Evolutionary conservation across 1,140 invertebrate species (phyloP).

Genomic region (Aphelenchoides avenae): DNA sequence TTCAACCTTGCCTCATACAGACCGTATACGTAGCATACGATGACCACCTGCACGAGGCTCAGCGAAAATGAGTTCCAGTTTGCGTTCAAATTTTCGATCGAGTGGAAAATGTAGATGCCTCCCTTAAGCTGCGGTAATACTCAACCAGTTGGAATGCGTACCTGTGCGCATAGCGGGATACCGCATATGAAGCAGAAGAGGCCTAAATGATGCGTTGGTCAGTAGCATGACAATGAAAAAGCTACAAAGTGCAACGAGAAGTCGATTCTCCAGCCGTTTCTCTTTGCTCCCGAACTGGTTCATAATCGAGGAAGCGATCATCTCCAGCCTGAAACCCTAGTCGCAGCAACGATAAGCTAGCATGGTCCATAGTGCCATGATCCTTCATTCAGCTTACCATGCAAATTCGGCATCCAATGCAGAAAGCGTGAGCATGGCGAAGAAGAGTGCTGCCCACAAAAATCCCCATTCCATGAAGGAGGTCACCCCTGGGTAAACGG

Average conservation of each 20-base stretch:
- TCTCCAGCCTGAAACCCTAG: conserved; percentile 46
- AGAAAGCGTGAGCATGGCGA: conserved; percentile 51
- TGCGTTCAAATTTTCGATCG: conserved; percentile 56
- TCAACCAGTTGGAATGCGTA: no score
- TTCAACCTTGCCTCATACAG: conserved; percentile 11
- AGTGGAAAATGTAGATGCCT: conserved; percentile 56
- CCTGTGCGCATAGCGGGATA: conserved; percentile 45
- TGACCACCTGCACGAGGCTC: conserved; percentile 36
- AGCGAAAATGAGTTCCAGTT: conserved; percentile 58
- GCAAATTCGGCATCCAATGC: conserved; percentile 55
- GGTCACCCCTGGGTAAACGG: conserved; percentile 53
- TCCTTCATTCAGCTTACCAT: conserved; percentile 32
- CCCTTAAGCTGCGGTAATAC: conserved; percentile 32
- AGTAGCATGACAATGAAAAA: neutral
- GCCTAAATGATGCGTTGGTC: conserved; percentile 31
- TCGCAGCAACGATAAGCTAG: no score
- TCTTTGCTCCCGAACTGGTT: conserved; percentile 49
- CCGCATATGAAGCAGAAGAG: conserved; percentile 47
- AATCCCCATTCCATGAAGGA: conserved; percentile 52
- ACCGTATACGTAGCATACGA: conserved; percentile 54
- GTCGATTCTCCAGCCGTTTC: conserved; percentile 42
- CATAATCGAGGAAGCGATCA: conserved; percentile 56
- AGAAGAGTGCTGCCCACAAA: conserved; percentile 53
- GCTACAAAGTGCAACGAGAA: conserved; percentile 21
- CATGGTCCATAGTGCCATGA: no score